Conservation (phyloP, 2,888 invertebrate genomes). For the Drosophila limbata region DNA sequence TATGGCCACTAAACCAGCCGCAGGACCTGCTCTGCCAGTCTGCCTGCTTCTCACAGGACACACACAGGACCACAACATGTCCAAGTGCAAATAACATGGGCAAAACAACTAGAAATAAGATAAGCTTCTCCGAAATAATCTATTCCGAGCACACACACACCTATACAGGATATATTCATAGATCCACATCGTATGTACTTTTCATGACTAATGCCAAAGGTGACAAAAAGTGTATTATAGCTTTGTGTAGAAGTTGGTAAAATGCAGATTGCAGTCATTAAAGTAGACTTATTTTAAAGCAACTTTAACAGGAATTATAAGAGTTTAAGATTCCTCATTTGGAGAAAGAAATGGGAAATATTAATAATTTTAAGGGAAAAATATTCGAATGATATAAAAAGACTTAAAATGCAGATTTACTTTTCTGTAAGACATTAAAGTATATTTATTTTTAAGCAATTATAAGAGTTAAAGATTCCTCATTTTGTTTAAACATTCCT, state of each 20-base stretch:
- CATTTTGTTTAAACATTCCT: no score
- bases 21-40: constrained; percentile 29
- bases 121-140: constrained; percentile 5
- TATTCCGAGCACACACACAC: constrained; percentile 11
- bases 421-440: no score
- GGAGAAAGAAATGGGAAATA: no score
- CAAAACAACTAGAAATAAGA: constrained; percentile 10
- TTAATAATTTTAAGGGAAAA: no score
- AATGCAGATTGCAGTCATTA: neutral
- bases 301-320: neutral
- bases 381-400: no score
- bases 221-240: neutral
- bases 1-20: constrained; percentile 70
- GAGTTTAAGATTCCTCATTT: no score
- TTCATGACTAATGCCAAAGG: neutral
- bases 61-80: constrained; percentile 48
- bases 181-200: neutral
- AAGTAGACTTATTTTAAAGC: neutral
- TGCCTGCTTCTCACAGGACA: neutral
- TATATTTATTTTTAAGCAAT: neutral
- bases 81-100: constrained; percentile 62
- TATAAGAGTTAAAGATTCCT: no score
- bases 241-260: neutral
- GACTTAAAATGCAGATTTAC: no score
- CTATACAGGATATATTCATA: neutral